Evolutionary conservation across 2,113 vertebrate genomes (phyloP).

Genomic region (Tiliqua scincoides): DNA sequence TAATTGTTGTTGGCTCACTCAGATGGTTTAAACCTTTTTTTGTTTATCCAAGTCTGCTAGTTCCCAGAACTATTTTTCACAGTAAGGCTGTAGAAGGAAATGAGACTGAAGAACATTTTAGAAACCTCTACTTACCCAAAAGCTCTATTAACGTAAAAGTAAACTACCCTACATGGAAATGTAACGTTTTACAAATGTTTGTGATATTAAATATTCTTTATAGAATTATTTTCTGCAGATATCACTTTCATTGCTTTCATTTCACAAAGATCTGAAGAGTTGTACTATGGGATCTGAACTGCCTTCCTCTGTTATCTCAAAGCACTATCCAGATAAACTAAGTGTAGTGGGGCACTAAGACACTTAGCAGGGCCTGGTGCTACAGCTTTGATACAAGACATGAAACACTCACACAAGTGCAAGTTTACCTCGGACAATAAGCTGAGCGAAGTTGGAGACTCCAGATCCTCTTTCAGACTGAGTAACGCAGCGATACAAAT

Average conservation of each 20-base stretch:
- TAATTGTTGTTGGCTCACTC: not conserved
- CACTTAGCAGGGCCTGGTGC: too few species aligned
- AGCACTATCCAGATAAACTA: too few species aligned
- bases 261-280: not conserved
- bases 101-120: not conserved
- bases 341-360: too few species aligned
- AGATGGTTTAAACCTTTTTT: not conserved
- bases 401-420: not conserved
- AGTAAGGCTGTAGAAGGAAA: not conserved
- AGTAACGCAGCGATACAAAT: constrained; percentile 96
- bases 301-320: too few species aligned
- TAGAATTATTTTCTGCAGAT: not conserved
- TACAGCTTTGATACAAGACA: constrained; percentile 8
- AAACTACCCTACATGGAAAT: not conserved
- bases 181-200: not conserved
- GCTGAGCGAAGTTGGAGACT: constrained; percentile 96
- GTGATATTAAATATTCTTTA: not conserved
- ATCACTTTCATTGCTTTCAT: not conserved
- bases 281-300: not conserved
- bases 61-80: not conserved
- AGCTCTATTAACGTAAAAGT: not conserved
- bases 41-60: not conserved
- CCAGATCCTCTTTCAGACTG: constrained; percentile 96
- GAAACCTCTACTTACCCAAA: too few species aligned
- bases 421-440: constrained; percentile 93